Conservation (phyloP, 2,888 invertebrate genomes). For the Macrostomum cliftonense region DNA sequence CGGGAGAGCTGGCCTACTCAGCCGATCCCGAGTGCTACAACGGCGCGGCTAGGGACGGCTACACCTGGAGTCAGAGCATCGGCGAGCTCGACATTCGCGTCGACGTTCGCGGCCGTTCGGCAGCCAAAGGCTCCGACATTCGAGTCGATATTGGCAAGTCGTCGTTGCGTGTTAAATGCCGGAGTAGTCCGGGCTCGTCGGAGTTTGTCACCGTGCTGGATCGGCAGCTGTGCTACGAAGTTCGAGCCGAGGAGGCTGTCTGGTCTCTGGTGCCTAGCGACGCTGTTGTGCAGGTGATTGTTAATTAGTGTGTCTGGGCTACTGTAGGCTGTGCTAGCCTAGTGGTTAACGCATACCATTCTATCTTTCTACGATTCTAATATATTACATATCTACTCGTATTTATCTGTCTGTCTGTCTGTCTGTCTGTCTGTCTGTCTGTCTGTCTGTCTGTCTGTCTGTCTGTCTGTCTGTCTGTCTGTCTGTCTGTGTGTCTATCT, state of each 20-base stretch:
- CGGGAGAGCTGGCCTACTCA: conserved; percentile 1
- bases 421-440: too few relatives aligned
- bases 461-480: too few relatives aligned
- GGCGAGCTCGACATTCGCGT: conserved; percentile 47
- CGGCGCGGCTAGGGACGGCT: conserved; percentile 55
- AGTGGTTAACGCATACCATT: too few relatives aligned
- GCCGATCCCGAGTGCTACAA: conserved; percentile 49
- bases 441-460: too few relatives aligned
- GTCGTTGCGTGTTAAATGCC: not conserved
- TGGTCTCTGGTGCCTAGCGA: conserved; percentile 55
- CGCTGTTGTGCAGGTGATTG: conserved; percentile 21
- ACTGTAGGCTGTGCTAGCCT: too few relatives aligned
- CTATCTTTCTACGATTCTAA: too few relatives aligned
- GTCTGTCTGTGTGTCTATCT: too few relatives aligned
- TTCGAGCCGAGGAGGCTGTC: conserved; percentile 52
- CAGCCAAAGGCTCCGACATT: conserved; percentile 45
- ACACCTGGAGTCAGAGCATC: conserved; percentile 68
- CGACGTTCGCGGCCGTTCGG: conserved; percentile 18
- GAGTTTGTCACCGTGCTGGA: conserved; percentile 41
- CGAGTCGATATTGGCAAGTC: conserved; percentile 45
- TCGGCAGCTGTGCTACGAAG: conserved; percentile 49
- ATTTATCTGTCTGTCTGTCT: too few relatives aligned
- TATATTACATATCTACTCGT: too few relatives aligned
- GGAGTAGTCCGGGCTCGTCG: conserved; percentile 7
- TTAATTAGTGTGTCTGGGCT: too few relatives aligned